Evolutionary conservation across 2,888 invertebrate genomes (phyloP), one percentile per base, ranked within the genome.

Genomic region (Plebejus argus): DNA sequence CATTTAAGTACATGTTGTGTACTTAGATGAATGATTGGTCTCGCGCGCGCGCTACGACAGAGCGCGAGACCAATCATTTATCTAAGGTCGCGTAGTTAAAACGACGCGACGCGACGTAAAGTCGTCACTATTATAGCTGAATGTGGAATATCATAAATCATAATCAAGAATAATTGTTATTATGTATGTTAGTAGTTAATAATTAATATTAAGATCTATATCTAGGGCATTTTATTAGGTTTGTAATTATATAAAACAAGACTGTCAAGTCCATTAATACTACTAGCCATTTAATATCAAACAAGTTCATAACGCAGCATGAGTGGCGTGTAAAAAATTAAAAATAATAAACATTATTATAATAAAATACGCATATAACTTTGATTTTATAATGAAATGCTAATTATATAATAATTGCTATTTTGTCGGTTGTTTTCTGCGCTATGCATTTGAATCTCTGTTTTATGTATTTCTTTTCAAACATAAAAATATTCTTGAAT

Each of bases 121-220:
- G 35, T 35, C 35, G 7, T 6, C 35, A 35, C 35, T 6, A 35
- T 35, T 6, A 35, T 35, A 7, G 10, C 39, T 2, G 39, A 12
- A 3, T 45, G 10, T 45, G 45, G 12, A 45, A 3, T 45, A 12
- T 45, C 45, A 45, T 45, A 45, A 45, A 45, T 45, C 10, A 45
- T 45, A 45, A 45, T 45, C 45, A 45, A 10, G 10, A 45, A 45
- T 45, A 10, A 3, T 45, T 45, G 10, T 45, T 45, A 39, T 39
- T n/a, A n/a, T n/a, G n/a, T n/a, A n/a, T n/a, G 35, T 39, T 39
- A 39, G 35, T 39, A 39, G 81, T 58, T 49, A 49, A 4, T 53
- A 58, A 20, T 58, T 20, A 58, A 58, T 58, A 58, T 58, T 20
- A 20, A 12, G 61, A 23, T 23, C 20, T 23, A 23, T 23, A 66